Evolutionary conservation across 2,888 invertebrate species (phyloP).

Genomic region (Nineta flava): DNA sequence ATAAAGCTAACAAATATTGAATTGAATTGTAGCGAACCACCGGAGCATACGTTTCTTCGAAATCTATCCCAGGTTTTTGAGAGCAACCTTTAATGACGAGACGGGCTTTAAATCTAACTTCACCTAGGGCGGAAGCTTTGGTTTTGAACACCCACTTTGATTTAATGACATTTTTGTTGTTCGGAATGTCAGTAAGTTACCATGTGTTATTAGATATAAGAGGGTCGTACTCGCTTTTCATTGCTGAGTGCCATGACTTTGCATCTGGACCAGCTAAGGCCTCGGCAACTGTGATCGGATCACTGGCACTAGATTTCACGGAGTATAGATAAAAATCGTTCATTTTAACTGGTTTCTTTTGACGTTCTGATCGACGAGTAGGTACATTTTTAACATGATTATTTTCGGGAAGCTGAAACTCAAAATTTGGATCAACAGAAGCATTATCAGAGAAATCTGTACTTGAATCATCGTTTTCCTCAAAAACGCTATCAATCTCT

Average conservation of each 20-base stretch:
- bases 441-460: too few species aligned
- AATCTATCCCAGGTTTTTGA: constrained; percentile 10
- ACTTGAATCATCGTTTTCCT: too few species aligned
- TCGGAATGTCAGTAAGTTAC: too few species aligned
- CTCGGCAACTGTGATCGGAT: not conserved
- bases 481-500: too few species aligned
- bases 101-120: constrained; percentile 11
- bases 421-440: too few species aligned
- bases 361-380: too few species aligned
- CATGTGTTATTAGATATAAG: too few species aligned
- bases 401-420: too few species aligned
- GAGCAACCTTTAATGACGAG: constrained; percentile 12
- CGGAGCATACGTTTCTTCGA: constrained; percentile 13
- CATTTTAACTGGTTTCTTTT: too few species aligned
- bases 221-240: constrained; percentile 8
- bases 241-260: constrained; percentile 1
- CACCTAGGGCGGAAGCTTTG: constrained; percentile 9
- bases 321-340: too few species aligned
- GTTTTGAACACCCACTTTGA: constrained; percentile 13
- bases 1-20: constrained; percentile 8
- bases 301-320: too few species aligned
- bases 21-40: constrained; percentile 11
- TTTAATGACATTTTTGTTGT: constrained; percentile 12
- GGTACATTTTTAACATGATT: too few species aligned
- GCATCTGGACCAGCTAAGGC: not conserved